phyloP scores from a whole-genome alignment of 1,140 invertebrate species.

The Drosophila varians region DNA sequence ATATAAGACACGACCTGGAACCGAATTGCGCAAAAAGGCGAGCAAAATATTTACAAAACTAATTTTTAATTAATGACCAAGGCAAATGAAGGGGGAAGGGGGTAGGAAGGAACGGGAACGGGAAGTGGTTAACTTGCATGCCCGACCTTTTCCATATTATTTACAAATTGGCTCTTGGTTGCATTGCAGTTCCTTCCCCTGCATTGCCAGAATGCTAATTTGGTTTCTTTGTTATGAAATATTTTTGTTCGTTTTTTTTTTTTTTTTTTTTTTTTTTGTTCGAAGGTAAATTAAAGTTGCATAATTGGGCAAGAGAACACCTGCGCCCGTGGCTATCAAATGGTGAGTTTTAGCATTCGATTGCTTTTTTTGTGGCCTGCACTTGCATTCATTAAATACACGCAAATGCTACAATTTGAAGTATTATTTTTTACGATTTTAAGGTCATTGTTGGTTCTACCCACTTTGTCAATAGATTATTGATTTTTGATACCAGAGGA shows the following conservation, averaged over 20 bases:
- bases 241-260: conserved; percentile 11
- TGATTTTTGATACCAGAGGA: background rate
- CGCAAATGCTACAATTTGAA: conserved; percentile 56
- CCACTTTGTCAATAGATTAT: background rate
- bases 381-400: conserved; percentile 66
- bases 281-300: conserved; percentile 63
- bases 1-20: background rate
- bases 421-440: conserved; percentile 38
- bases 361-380: conserved; percentile 47
- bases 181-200: conserved; percentile 15
- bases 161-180: conserved; percentile 66
- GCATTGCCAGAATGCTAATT: conserved; percentile 66
- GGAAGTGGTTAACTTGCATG: conserved; percentile 63
- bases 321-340: conserved; percentile 27
- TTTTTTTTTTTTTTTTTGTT: conserved; percentile 7
- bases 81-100: too few relatives aligned
- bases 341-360: conserved; percentile 45
- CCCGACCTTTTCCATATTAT: conserved; percentile 70
- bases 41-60: conserved; percentile 76
- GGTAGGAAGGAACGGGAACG: conserved; percentile 32
- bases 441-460: conserved; percentile 31
- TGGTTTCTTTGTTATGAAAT: conserved; percentile 26
- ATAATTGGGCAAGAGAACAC: conserved; percentile 61
- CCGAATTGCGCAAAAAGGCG: conserved; percentile 46
- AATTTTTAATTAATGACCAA: conserved; percentile 70